A percentile compares a stretch with the other conserved stretches of the same genome.
These are phyloP conservation scores for Clarias batrachus DNA, from an alignment of 2,113 vertebrate species.

Conservation along the genomic window DNA sequence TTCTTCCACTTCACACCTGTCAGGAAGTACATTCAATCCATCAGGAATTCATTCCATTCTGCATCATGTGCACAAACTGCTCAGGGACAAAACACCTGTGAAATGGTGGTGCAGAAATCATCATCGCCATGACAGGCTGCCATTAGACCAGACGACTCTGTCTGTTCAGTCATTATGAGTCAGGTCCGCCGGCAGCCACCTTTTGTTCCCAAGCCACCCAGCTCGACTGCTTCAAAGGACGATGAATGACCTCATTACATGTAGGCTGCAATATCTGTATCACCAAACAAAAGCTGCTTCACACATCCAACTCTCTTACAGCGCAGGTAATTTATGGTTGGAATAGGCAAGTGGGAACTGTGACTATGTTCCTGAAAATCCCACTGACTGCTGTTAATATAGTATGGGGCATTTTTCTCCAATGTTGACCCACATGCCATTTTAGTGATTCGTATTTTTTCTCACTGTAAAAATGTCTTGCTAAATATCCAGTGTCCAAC, in stretches of 20 bases:
- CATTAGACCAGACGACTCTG: slow-evolving; percentile 49
- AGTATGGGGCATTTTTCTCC: slow-evolving; percentile 36
- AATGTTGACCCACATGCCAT: slow-evolving; percentile 39
- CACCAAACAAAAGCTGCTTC: slow-evolving; percentile 52
- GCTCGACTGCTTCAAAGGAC: slow-evolving; percentile 50
- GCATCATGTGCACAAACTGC: slow-evolving; percentile 47
- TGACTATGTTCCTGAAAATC: slow-evolving; percentile 36
- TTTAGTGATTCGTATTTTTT: slow-evolving; percentile 3
- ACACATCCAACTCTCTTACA: slow-evolving; percentile 47
- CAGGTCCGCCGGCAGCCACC: slow-evolving; percentile 51
- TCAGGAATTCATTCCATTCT: slow-evolving; percentile 47
- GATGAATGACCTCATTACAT: slow-evolving; percentile 57
- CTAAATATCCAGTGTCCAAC: not conserved
- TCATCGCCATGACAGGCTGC: slow-evolving; percentile 51
- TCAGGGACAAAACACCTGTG: slow-evolving; percentile 44
- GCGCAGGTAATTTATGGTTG: slow-evolving; percentile 48
- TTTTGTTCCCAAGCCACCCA: slow-evolving; percentile 50
- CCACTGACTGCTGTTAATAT: slow-evolving; percentile 19
- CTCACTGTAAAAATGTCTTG: not conserved
- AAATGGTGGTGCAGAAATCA: slow-evolving; percentile 53
- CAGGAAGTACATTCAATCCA: slow-evolving; percentile 37
- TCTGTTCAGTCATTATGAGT: slow-evolving; percentile 55
- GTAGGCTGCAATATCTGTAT: slow-evolving; percentile 50
- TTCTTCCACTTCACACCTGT: slow-evolving; percentile 32
- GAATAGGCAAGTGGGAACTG: slow-evolving; percentile 45